Conservation (phyloP, 92 coral and sea anemone genomes). For the Phenganax stokvisi region DNA sequence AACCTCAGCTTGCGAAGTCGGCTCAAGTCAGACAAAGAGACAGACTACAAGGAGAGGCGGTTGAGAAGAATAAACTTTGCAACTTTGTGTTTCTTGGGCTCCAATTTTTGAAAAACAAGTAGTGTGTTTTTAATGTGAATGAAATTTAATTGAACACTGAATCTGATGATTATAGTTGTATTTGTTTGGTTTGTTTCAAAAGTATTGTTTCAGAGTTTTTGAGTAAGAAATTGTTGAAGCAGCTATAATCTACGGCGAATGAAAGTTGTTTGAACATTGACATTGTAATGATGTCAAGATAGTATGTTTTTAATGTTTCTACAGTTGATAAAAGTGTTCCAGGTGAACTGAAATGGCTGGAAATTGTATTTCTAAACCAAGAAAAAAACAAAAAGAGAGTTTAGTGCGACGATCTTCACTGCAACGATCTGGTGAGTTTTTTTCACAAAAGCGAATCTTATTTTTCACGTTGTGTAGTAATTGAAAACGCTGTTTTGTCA, state of each 20-base stretch:
- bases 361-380: conserved; percentile 29
- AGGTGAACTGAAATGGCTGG: conserved; percentile 26
- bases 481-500: background rate
- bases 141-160: too few relatives aligned
- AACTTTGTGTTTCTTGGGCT: too few relatives aligned
- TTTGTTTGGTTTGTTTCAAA: too few relatives aligned
- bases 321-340: background rate
- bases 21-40: background rate
- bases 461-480: background rate
- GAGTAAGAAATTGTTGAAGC: too few relatives aligned
- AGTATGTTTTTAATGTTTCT: background rate
- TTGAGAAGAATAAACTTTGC: too few relatives aligned
- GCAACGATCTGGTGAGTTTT: conserved; percentile 16
- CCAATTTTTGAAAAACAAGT: too few relatives aligned
- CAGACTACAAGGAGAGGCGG: background rate
- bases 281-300: background rate
- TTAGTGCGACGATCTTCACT: background rate
- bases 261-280: background rate
- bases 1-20: background rate
- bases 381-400: conserved; percentile 3
- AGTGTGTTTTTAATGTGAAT: too few relatives aligned
- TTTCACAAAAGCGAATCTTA: background rate
- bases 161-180: too few relatives aligned
- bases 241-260: too few relatives aligned
- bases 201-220: too few relatives aligned